A percentile compares a stretch with the other conserved stretches of the same genome.
These are phyloP conservation scores for Plecotus auritus DNA, from an alignment of 2,113 vertebrate species.

Conservation along the genomic window DNA sequence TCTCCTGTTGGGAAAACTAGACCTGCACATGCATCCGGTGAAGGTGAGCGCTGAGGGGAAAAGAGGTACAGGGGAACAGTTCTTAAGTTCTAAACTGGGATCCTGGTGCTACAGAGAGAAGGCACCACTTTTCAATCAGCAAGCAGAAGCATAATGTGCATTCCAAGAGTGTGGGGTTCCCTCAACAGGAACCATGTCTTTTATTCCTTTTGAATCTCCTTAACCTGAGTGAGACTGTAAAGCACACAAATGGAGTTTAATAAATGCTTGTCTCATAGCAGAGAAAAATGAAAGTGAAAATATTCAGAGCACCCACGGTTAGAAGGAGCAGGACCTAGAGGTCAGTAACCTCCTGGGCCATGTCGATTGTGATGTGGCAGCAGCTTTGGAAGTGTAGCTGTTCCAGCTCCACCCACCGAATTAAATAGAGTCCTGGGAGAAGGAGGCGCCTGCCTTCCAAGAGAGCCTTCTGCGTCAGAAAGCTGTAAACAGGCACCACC, in stretches of 20 bases:
- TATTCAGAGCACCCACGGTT: slow-evolving; percentile 50
- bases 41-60: not conserved
- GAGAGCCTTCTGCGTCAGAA: slow-evolving; percentile 24
- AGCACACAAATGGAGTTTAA: not conserved
- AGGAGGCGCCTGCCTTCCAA: slow-evolving; percentile 31
- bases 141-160: not conserved
- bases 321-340: slow-evolving; percentile 64
- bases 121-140: not conserved
- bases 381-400: slow-evolving; percentile 17
- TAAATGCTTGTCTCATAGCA: slow-evolving; percentile 49
- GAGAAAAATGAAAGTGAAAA: slow-evolving; percentile 25
- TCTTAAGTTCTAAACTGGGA: not conserved
- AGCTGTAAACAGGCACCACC: slow-evolving; percentile 25
- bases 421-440: slow-evolving; percentile 48
- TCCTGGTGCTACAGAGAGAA: not conserved
- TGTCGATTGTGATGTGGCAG: slow-evolving; percentile 56
- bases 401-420: slow-evolving; percentile 53
- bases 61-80: not conserved
- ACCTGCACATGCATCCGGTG: no score
- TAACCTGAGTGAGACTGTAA: not conserved
- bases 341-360: slow-evolving; percentile 68
- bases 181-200: not conserved
- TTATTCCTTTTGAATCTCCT: not conserved
- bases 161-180: not conserved
- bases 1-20: not conserved